Base-by-base conservation (phyloP, 2,113 vertebrate genomes). In the Aegotheles bennettii region DNA sequence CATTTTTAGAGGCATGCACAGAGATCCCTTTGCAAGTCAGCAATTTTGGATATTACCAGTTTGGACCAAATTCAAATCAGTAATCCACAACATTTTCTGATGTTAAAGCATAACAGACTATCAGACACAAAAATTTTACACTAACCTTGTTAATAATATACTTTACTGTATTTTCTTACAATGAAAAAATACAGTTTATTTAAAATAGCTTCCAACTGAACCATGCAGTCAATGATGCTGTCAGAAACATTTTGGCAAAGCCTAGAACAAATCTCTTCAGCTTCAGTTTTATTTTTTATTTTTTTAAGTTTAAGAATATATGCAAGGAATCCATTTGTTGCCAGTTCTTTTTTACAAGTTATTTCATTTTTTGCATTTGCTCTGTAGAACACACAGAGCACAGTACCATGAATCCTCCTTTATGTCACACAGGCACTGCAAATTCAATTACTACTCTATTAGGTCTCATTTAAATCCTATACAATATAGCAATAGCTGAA, bases 361-460 rank as follows among this genome's bases (percentile, higher is more conserved):
- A 87, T 70, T 87, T 90, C 36, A 91, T 79, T 93, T n/a, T 88
- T 63, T 75, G 54, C 38, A 69, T 86, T 87, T 87, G 71, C 36
- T 92, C 47, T 68, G 51, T 33, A 13, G 50, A 89, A 84, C 40
- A 75, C 51, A 57, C 21, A 2, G 5, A 54, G 43, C 35, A 53
- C 48, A 76, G 65, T 31, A 76, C 47, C 64, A 87, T 43, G 92
- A 75, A 91, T 84, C 64, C 79, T 91, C 42, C 48, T 83, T 70
- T 51, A 18, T 56, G 86, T 84, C 79, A 94, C 64, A 80, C 54
- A 79, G 74, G 56, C 43, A 59, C 40, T 83, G 67, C 64, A 95
- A 94, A 95, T 76, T 89, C 91, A 89, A 88, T 79, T 90, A 96
- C 50, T 38, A 86, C 47, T 85, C 69, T 75, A 84, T 76, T 82